A percentile compares a stretch with the other conserved stretches of the same genome.
These are phyloP conservation scores for Brenthis daphne DNA, from an alignment of 2,888 invertebrate species.

Conservation along the genomic window DNA sequence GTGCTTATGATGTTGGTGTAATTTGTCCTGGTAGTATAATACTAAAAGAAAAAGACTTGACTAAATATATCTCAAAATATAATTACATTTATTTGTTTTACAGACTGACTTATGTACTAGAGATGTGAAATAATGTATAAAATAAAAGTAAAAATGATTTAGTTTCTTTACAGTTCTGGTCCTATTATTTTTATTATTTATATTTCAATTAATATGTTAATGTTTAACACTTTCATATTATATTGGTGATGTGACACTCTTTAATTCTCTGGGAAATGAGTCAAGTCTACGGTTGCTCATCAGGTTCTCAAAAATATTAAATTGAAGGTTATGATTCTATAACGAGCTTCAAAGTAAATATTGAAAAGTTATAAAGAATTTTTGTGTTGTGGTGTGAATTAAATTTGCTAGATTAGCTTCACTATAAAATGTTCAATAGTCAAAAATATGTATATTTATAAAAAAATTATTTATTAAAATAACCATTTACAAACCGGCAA, in stretches of 20 bases:
- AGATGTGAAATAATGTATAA: conserved; percentile 8
- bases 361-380: conserved; percentile 5
- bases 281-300: conserved; percentile 2
- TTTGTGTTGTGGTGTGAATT: conserved; percentile 19
- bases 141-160: not conserved
- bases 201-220: conserved; percentile 1
- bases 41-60: conserved; percentile 51
- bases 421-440: conserved; percentile 19
- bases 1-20: conserved; percentile 58
- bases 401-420: conserved; percentile 32
- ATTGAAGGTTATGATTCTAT: conserved; percentile 2
- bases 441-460: not conserved
- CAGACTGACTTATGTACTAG: conserved; percentile 14
- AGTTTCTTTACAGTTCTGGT: not conserved
- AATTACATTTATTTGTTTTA: conserved; percentile 8
- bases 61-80: conserved; percentile 49
- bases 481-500: conserved; percentile 3
- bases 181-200: not conserved
- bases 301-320: conserved; percentile 3
- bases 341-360: not conserved
- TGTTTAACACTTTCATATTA: not conserved
- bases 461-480: not conserved
- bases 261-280: conserved; percentile 6
- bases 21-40: conserved; percentile 48
- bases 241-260: not conserved